Percentiles rank a stretch among this genome's conserved stretches.
Evolutionary conservation across 2,113 vertebrate genomes (phyloP).

Genomic region (Melanerpes formicivorus): DNA sequence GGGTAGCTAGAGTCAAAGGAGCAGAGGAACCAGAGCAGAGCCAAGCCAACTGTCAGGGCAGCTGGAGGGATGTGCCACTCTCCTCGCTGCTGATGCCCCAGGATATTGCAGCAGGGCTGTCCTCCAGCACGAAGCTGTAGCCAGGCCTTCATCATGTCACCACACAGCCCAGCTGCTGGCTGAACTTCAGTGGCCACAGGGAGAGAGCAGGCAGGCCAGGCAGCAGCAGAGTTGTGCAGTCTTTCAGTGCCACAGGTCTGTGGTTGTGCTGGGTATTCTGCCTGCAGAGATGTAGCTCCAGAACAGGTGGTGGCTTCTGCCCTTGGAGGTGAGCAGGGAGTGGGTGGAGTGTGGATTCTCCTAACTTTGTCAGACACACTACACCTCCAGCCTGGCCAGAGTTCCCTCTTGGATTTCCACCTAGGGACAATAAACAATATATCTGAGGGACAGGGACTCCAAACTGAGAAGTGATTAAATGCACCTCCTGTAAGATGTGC

Average conservation of each 20-base stretch:
- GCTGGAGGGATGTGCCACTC: background rate
- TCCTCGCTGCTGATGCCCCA: background rate
- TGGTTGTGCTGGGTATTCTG: background rate
- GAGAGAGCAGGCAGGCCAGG: background rate
- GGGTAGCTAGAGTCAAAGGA: background rate
- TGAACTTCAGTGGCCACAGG: fast-evolving
- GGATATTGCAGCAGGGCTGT: background rate
- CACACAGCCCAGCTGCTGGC: background rate
- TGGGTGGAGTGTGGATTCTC: background rate
- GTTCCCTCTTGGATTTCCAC: background rate
- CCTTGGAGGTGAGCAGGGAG: background rate
- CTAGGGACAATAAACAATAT: background rate
- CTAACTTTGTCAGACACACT: background rate
- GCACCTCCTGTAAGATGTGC: fast-evolving
- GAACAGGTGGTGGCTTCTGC: background rate
- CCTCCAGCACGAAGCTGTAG: background rate
- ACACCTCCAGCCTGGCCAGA: background rate
- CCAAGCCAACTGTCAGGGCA: background rate
- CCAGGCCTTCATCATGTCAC: background rate
- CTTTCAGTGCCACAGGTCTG: fast-evolving
- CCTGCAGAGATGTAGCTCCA: background rate
- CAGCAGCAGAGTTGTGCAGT: background rate
- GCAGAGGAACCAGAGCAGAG: background rate
- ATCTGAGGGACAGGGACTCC: background rate
- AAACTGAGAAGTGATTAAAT: background rate